Evolutionary conservation across 2,797 vertebrate genomes (phyloP), one percentile per base, ranked within the genome.

Genomic region (Cygnus olor): DNA sequence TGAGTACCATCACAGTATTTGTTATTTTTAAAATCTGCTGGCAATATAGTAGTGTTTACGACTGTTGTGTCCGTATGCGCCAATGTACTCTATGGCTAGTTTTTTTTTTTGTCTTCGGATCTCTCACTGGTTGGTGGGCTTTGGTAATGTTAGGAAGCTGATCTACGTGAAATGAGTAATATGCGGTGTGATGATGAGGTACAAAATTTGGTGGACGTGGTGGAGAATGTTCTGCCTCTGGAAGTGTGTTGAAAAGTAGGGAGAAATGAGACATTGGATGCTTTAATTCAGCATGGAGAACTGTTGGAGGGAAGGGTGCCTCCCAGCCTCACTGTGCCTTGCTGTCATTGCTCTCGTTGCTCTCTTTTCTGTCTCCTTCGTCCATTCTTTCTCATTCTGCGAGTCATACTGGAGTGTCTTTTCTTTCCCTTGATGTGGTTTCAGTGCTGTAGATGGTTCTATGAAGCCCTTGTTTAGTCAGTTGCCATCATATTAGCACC

Each of bases 401-500:
- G 20, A 47, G 19, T 47, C 4, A 8, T 47, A 47, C 45, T 20
- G 45, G 18, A 20, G 18, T 47, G 45, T 21, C 19, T 47, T 47
- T 47, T 47, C 45, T 47, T 21, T 45, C 10, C 45, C 45, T 47
- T 47, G 45, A 47, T 21, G 45, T 12, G 11, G 22, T 49, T 24
- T 49, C 12, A 14, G 47, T 22, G 47, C 98, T 2, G 11, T 98
- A 14, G 86, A 98, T 18, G 89, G 0, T 56, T 63, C 3, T 63
- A 9, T 9, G 22, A 49, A 49, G 11, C 47, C 47, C 47, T 49
- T 24, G 22, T 24, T 49, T 49, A 14, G 3, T 2, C 4, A 1
- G 57, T 64, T 38, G 44, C 3, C 4, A 0, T 22, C 5, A 5
- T 0, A 0, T 49, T 5, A 6, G 0, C 1, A 7, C 1, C 0